These are phyloP conservation scores for Drosophila kanekoi DNA, from an alignment of 2,888 invertebrate species.

Conservation along the genomic window DNA sequence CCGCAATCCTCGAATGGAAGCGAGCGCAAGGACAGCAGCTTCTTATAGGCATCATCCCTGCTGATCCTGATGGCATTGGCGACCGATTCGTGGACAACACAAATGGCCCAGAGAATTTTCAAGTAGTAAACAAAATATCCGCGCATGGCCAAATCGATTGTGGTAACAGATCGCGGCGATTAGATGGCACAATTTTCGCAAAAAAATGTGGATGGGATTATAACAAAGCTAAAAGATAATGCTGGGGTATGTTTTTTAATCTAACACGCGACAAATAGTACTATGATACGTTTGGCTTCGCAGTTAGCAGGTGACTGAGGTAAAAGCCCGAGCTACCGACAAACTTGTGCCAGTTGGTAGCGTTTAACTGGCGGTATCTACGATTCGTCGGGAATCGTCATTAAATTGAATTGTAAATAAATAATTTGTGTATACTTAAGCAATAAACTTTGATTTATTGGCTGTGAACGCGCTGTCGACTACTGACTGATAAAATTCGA, in stretches of 20 bases:
- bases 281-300: conserved; percentile 53
- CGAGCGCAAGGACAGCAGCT: conserved; percentile 53
- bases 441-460: conserved; percentile 71
- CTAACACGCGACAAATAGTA: conserved; percentile 12
- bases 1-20: conserved; percentile 82
- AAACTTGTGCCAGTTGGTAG: conserved; percentile 18
- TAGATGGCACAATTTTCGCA: conserved; percentile 42
- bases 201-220: conserved; percentile 38
- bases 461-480: conserved; percentile 25
- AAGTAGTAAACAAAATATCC: conserved; percentile 59
- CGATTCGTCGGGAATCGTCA: conserved; percentile 19
- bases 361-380: conserved; percentile 30
- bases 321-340: conserved; percentile 9
- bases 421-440: conserved; percentile 55
- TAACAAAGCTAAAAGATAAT: conserved; percentile 57
- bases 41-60: conserved; percentile 44
- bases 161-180: conserved; percentile 44
- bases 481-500: conserved; percentile 48
- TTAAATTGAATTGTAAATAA: conserved; percentile 44
- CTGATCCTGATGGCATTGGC: conserved; percentile 23
- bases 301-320: conserved; percentile 58
- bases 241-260: not conserved
- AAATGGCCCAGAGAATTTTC: conserved; percentile 61
- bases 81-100: conserved; percentile 32
- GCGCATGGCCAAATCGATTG: conserved; percentile 61